Percentiles rank a stretch among this genome's conserved stretches.
Evolutionary conservation across 2,888 invertebrate species (phyloP).

Genomic region (Nomada ferruginata): DNA sequence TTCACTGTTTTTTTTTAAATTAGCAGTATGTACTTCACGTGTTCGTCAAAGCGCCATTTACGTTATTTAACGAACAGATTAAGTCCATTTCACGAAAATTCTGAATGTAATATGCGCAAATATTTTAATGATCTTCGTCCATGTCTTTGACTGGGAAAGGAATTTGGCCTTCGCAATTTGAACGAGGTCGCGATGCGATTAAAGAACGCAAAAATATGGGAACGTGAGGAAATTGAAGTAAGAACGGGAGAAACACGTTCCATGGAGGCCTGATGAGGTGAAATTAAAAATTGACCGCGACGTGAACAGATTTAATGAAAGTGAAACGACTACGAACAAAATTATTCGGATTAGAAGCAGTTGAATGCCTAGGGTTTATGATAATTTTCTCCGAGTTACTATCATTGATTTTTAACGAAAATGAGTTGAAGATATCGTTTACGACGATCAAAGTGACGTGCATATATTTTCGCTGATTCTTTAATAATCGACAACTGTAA

Average conservation of each 20-base stretch:
- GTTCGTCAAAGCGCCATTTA: too few species aligned
- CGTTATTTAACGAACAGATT: too few species aligned
- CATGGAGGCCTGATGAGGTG: slow-evolving; percentile 1
- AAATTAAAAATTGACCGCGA: slow-evolving; percentile 43
- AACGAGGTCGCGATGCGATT: background rate
- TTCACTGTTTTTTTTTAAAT: too few species aligned
- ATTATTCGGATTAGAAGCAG: slow-evolving; percentile 9
- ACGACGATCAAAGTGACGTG: too few species aligned
- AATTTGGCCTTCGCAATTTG: slow-evolving; percentile 18
- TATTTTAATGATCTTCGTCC: slow-evolving; percentile 2
- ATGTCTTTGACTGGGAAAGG: background rate
- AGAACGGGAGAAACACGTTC: background rate
- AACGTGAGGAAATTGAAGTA: background rate
- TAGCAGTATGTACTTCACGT: too few species aligned
- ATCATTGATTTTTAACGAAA: background rate
- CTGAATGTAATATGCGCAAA: background rate
- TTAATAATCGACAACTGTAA: too few species aligned
- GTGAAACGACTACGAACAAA: background rate
- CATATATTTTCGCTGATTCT: too few species aligned
- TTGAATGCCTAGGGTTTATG: background rate
- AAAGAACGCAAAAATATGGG: slow-evolving; percentile 21
- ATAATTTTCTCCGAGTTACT: background rate
- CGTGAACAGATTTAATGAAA: slow-evolving; percentile 27
- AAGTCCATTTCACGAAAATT: background rate
- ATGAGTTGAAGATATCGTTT: too few species aligned